phyloP scores from a whole-genome alignment of 1,140 invertebrate genomes.

The Epicauta chinensis region DNA sequence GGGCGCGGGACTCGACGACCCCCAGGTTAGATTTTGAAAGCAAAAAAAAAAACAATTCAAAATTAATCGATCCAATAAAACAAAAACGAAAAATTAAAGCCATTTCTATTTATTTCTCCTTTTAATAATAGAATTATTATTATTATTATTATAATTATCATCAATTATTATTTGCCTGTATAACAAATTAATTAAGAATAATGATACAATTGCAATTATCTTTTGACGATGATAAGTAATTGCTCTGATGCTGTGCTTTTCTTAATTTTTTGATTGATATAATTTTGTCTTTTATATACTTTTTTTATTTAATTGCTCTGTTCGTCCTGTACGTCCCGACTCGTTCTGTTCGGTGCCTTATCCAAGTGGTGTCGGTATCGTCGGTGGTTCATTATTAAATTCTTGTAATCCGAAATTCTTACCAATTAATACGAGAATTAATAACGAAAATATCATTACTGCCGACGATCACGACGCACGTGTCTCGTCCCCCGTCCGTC shows the following conservation, averaged over 20 bases:
- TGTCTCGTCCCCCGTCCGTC: conserved; percentile 7
- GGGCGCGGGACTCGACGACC: conserved; percentile 18
- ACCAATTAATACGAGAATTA: no score
- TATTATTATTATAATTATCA: not conserved
- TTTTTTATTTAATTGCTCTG: conserved; percentile 1
- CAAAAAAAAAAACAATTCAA: not conserved
- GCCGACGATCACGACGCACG: conserved; percentile 13
- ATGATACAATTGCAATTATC: no score
- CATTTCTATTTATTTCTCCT: not conserved
- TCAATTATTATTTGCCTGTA: no score
- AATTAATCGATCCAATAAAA: no score
- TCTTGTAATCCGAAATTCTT: not conserved
- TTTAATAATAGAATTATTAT: not conserved
- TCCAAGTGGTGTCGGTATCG: conserved; percentile 18
- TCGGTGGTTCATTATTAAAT: not conserved
- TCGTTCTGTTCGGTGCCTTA: conserved; percentile 31
- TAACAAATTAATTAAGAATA: no score
- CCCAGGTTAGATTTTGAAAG: not conserved
- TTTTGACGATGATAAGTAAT: no score
- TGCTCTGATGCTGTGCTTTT: no score
- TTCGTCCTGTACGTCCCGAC: conserved; percentile 23
- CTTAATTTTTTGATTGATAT: not conserved
- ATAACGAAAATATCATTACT: no score
- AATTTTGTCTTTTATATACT: not conserved
- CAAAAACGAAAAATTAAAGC: not conserved